These are phyloP conservation scores for Keiferia lycopersicella DNA, from an alignment of 2,888 invertebrate species.

Conservation along the genomic window DNA sequence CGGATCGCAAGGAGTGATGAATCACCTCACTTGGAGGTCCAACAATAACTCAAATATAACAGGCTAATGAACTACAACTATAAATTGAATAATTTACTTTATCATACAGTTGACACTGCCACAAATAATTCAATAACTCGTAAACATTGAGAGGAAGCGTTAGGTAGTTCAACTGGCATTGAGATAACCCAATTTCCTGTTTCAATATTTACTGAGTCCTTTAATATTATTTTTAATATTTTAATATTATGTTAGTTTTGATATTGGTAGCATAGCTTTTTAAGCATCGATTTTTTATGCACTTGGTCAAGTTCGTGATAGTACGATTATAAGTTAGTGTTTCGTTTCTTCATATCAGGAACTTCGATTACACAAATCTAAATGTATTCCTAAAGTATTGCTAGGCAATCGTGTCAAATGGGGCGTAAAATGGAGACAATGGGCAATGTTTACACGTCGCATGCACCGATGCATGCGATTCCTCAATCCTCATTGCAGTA, in stretches of 20 bases:
- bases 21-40: slow-evolving; percentile 17
- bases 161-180: slow-evolving; percentile 56
- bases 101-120: slow-evolving; percentile 23
- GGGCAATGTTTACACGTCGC: slow-evolving; percentile 53
- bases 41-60: slow-evolving; percentile 20
- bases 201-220: slow-evolving; percentile 45
- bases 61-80: slow-evolving; percentile 11
- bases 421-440: slow-evolving; percentile 58
- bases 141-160: slow-evolving; percentile 54
- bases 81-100: slow-evolving; percentile 18
- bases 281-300: background rate
- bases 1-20: slow-evolving; percentile 9
- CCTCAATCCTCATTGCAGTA: slow-evolving; percentile 31
- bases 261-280: background rate
- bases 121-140: slow-evolving; percentile 40
- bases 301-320: background rate
- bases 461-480: slow-evolving; percentile 55
- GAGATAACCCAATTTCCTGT: slow-evolving; percentile 72
- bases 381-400: slow-evolving; percentile 1
- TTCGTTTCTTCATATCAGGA: background rate
- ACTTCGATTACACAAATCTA: slow-evolving; percentile 1
- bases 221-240: background rate
- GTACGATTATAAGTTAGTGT: no score
- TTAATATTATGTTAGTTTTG: background rate
- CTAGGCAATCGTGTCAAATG: slow-evolving; percentile 47